Percentiles rank a stretch among this genome's conserved stretches.
Conservation (phyloP, 2,888 invertebrate genomes). For the Pyrrhosoma nymphula region DNA sequence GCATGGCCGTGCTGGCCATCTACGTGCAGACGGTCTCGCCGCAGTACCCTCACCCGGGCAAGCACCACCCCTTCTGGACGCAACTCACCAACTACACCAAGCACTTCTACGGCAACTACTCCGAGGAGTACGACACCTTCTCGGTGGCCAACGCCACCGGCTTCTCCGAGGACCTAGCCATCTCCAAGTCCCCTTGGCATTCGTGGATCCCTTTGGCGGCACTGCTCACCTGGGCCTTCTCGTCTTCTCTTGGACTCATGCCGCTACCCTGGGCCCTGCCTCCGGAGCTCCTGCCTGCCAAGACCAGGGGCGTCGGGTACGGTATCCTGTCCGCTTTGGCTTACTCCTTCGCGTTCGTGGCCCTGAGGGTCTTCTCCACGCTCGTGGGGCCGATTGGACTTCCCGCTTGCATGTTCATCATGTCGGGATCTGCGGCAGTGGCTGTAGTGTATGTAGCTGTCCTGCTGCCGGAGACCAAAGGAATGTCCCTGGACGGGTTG, state of each 20-base stretch:
- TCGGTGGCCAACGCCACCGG: background rate
- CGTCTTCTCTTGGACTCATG: constrained; percentile 49
- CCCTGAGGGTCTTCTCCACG: constrained; percentile 50
- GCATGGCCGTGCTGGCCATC: constrained; percentile 56
- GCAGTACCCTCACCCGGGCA: background rate
- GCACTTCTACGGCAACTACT: background rate
- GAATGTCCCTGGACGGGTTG: constrained; percentile 50
- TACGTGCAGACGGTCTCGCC: background rate
- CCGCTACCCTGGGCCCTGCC: constrained; percentile 68
- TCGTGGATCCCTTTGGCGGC: background rate
- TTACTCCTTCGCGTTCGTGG: constrained; percentile 64
- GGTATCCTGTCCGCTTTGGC: constrained; percentile 54
- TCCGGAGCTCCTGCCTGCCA: constrained; percentile 59
- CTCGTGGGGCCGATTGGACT: background rate
- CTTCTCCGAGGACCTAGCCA: background rate
- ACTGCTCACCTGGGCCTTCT: background rate
- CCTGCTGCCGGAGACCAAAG: constrained; percentile 44
- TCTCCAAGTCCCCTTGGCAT: constrained; percentile 39
- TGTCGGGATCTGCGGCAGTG: background rate
- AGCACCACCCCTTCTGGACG: background rate
- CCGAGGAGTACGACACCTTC: no score
- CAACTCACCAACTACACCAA: background rate
- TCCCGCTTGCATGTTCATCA: background rate
- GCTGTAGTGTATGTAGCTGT: background rate
- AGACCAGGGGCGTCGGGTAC: constrained; percentile 51